Base-by-base conservation (phyloP, 2,888 invertebrate genomes). In the Patella caerulea region DNA sequence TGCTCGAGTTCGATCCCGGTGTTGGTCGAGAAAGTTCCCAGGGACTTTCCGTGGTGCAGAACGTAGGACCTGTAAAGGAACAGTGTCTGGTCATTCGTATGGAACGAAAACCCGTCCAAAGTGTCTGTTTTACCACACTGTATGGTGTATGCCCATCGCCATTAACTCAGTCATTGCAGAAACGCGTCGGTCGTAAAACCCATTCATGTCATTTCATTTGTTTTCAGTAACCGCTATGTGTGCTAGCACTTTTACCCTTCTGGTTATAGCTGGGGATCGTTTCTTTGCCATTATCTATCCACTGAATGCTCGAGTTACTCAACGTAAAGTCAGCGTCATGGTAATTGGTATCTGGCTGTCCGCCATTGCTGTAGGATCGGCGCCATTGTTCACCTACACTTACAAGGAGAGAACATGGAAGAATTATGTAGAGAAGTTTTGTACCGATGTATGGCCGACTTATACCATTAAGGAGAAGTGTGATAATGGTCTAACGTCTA, bases 281-380 rank as follows among this genome's bases (percentile, higher is more conserved):
- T 89, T 89, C 80, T 88, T 88, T 75, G 88, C 89, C 81, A 87
- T 89, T 71, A 86, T 88, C 80, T 88, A 86, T 73, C 89, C 89
- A 0, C 79, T 88, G 79, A 86, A 86, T 79, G 84, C 88, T 54
- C 85, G 87, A 11, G 85, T 87, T 24, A 88, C 86, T 7, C 83
- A 86, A 53, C 82, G 88, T 1, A 85, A 84, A 79, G 86, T 88
- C 53, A 85, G 86, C 74, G 74, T 86, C 53, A 83, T 88, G 15
- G 79, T 87, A 12, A 77, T 80, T 12, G 24, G 83, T 7, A 84
- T 89, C 0, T 89, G 88, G 88, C 5, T 86, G 45, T 78, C 80
- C 19, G 80, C 88, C 54, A 82, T 83, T 11, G 83, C 85, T 11
- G 87, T 88, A 59, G 87, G 84, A 9, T 79, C 83, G 34, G 88